These are phyloP conservation scores for Drosophila ochracea DNA, from an alignment of 2,888 invertebrate species.

Conservation along the genomic window DNA sequence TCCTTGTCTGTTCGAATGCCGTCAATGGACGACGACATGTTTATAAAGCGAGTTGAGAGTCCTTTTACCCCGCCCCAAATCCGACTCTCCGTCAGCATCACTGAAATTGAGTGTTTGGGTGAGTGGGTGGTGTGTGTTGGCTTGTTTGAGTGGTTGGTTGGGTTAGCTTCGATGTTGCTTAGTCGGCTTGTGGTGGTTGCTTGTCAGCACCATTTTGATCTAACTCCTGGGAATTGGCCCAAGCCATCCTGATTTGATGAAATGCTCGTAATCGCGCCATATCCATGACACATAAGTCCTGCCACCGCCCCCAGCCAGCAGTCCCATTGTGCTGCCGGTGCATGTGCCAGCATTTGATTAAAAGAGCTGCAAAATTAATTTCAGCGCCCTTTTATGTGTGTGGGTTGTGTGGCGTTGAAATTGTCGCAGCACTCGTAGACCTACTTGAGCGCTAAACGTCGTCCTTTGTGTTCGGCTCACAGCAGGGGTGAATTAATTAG, in stretches of 20 bases:
- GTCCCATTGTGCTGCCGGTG: conserved; percentile 33
- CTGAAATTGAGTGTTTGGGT: conserved; percentile 8
- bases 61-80: conserved; percentile 10
- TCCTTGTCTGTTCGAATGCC: conserved; percentile 84
- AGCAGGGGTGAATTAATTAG: conserved; percentile 74
- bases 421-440: conserved; percentile 62
- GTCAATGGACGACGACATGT: conserved; percentile 74
- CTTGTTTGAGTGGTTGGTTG: conserved; percentile 13
- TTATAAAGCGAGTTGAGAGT: conserved; percentile 55
- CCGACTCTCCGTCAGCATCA: not conserved
- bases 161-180: conserved; percentile 25
- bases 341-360: conserved; percentile 84
- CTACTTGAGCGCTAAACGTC: conserved; percentile 73
- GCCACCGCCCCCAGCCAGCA: not conserved
- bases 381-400: conserved; percentile 30
- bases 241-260: conserved; percentile 64
- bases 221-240: conserved; percentile 69
- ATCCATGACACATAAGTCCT: conserved; percentile 55
- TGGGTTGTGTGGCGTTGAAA: conserved; percentile 55
- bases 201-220: conserved; percentile 71
- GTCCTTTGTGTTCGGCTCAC: conserved; percentile 52
- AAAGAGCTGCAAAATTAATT: conserved; percentile 80
- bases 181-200: conserved; percentile 35
- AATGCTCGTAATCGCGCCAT: conserved; percentile 65
- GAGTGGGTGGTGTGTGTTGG: conserved; percentile 7